Evolutionary conservation across 2,888 invertebrate genomes (phyloP).

Genomic region (Pasiphila rectangulata): DNA sequence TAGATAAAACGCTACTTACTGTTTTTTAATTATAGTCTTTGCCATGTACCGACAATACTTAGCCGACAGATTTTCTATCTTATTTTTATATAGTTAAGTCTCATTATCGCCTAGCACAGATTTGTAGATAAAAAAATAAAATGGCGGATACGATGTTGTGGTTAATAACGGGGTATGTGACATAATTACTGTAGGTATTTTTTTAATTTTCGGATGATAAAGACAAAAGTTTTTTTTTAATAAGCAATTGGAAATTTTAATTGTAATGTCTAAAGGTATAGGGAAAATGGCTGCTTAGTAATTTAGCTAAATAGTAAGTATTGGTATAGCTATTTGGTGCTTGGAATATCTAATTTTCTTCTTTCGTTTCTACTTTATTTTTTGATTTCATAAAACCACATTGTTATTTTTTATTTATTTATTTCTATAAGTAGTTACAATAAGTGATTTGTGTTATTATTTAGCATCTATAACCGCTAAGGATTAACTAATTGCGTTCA

Average conservation of each 20-base stretch:
- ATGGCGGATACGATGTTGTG: slow-evolving; percentile 40
- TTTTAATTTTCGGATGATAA: slow-evolving; percentile 37
- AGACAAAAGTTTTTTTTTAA: slow-evolving; percentile 39
- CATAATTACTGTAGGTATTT: slow-evolving; percentile 56
- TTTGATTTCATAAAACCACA: no score
- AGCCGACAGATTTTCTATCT: slow-evolving; percentile 33
- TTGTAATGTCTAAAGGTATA: slow-evolving; percentile 7
- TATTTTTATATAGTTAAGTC: slow-evolving; percentile 40
- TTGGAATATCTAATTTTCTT: no score
- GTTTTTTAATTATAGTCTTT: slow-evolving; percentile 53
- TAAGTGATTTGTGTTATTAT: no score
- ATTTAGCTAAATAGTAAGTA: not conserved
- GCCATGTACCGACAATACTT: slow-evolving; percentile 33
- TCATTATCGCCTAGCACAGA: slow-evolving; percentile 38
- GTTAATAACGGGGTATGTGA: slow-evolving; percentile 60
- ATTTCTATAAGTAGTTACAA: no score
- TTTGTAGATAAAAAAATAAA: slow-evolving; percentile 50
- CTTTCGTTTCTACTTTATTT: no score
- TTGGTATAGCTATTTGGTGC: not conserved
- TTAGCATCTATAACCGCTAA: no score
- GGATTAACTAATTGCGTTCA: no score
- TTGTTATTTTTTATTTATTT: no score
- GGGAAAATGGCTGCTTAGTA: not conserved
- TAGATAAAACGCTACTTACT: slow-evolving; percentile 46
- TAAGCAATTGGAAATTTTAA: slow-evolving; percentile 25